Conservation (phyloP, 2,888 invertebrate species). For the Campaea margaritaria region DNA sequence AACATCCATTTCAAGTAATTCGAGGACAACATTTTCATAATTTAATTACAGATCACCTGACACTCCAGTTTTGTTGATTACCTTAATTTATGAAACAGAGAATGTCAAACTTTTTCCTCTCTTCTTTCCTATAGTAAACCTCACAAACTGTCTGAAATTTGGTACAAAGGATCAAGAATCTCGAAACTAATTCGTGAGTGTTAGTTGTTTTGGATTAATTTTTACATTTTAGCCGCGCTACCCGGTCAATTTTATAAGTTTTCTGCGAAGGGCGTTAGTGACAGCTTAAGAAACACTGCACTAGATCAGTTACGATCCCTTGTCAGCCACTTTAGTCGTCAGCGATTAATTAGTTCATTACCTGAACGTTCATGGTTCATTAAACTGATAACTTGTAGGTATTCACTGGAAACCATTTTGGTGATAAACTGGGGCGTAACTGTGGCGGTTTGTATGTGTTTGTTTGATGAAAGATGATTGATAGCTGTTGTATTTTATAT, state of each 20-base stretch:
- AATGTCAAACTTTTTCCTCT: constrained; percentile 2
- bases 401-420: constrained; percentile 47
- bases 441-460: constrained; percentile 12
- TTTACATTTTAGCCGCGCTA: too few relatives aligned
- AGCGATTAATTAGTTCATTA: constrained; percentile 65
- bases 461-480: neutral
- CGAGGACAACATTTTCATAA: constrained; percentile 3
- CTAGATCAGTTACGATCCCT: constrained; percentile 12
- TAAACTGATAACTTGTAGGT: constrained; percentile 61
- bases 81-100: constrained; percentile 2
- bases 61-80: constrained; percentile 10
- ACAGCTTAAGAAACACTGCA: constrained; percentile 17
- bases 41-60: constrained; percentile 5
- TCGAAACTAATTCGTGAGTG: too few relatives aligned
- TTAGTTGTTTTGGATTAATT: too few relatives aligned
- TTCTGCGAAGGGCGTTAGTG: neutral
- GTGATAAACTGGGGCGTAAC: constrained; percentile 39
- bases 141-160: neutral
- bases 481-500: neutral
- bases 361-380: constrained; percentile 60
- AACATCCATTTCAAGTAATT: neutral
- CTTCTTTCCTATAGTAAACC: too few relatives aligned
- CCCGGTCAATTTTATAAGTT: neutral
- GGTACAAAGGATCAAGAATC: too few relatives aligned
- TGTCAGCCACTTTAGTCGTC: constrained; percentile 56